Base-by-base conservation (phyloP, 2,888 invertebrate genomes). In the Priocnemis perturbator region DNA sequence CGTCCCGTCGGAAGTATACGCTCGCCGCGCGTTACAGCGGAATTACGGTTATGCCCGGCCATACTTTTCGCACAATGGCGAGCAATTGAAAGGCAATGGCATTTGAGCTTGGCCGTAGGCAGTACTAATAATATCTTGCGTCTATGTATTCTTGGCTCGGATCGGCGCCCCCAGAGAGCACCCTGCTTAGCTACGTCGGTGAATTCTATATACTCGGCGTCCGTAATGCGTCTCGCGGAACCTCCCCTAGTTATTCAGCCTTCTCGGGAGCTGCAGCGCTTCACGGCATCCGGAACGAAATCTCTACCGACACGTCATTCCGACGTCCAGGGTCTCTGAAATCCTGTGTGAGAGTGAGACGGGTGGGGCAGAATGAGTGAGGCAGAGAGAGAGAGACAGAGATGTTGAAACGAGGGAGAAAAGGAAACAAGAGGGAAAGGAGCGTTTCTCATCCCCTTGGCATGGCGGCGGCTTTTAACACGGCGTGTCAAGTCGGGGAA, bases 231-330 rank as follows among this genome's bases (percentile, higher is more conserved):
- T 68, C 48, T 65, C 64, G 56, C 61, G 56, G 61, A 55, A 60
- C 17, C 57, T 61, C 62, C 37, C 48, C 21, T 20, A 53, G 73
- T 77, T 78, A 73, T 76, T 76, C 69, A 64, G 66, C 55, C 66
- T 66, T 60, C 66, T 62, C 65, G 48, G 17, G n/a, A 44, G 59
- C 20, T 30, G 67, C 63, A 65, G 58, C 69, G 67, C 62, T 69
- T 60, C 60, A 50, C 67, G 73, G 62, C 73, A 73, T 73, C 73
- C 71, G 69, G 73, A 76, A 74, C 71, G 78, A 78, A 78, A 78
- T 78, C 78, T 78, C 74, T 57, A 68, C 76, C 76, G 78, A 68
- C 78, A 69, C 76, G 76, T 76, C 76, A 71, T 77, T 65, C 70
- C 69, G 50, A 71, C 73, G 75, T 77, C 73, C 77, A 69, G 62